Percentiles rank a stretch among this genome's conserved stretches.
These are phyloP conservation scores for Eurypyga helias DNA, from an alignment of 2,113 vertebrate genomes.

Conservation along the genomic window DNA sequence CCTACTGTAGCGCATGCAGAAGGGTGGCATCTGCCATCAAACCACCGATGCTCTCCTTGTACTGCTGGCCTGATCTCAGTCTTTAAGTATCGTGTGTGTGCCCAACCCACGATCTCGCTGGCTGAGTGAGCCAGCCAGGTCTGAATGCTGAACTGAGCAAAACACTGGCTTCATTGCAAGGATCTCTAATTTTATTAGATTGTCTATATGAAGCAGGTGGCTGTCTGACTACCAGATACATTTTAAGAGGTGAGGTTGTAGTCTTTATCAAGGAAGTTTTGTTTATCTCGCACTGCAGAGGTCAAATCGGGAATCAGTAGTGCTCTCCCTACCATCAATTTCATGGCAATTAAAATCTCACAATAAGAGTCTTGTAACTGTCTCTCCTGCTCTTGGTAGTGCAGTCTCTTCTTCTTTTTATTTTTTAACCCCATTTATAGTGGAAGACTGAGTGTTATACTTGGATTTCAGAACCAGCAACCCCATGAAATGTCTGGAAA, in stretches of 20 bases:
- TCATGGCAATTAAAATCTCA: constrained; percentile 2
- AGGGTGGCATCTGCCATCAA: neutral
- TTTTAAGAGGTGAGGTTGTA: neutral
- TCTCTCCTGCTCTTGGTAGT: neutral
- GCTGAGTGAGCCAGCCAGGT: neutral
- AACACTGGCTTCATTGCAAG: neutral
- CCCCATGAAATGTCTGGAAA: neutral
- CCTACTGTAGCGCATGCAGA: neutral
- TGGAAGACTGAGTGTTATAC: neutral
- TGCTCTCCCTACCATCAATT: neutral
- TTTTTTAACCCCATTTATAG: neutral
- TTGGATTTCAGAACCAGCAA: neutral
- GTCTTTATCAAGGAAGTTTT: neutral
- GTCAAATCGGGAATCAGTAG: neutral
- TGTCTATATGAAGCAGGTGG: neutral
- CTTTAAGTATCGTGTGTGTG: accelerated
- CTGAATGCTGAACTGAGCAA: neutral
- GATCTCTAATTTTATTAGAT: neutral
- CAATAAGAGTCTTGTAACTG: neutral
- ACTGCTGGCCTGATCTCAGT: neutral
- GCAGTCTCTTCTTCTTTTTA: neutral
- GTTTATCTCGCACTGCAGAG: neutral
- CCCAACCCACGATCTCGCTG: accelerated
- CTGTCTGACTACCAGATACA: neutral
- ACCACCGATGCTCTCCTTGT: neutral